Evolutionary conservation across 1,140 invertebrate species (phyloP), one percentile per base, ranked within the genome.

Genomic region (Drosophila parabipectinata): DNA sequence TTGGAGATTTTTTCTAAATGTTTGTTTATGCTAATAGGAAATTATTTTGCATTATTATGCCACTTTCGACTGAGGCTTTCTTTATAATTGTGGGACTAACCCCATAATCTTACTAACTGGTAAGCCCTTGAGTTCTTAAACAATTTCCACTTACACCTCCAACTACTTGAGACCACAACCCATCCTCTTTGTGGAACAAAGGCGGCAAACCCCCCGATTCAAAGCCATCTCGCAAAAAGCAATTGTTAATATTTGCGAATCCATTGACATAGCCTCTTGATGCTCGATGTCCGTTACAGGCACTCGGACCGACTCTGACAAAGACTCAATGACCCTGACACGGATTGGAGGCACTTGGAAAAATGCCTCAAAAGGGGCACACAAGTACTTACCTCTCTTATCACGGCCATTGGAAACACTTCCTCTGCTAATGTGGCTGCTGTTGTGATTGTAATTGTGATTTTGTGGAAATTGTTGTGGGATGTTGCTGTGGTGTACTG

Each of bases 361-460:
- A 60, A 69, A 54, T 56, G 50, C 58, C 51, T 52, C 55, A 61
- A 37, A 37, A 37, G 30, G 32, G 39, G 67, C 30, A 48, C 30
- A 48, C 68, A 48, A 59, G 59, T 72, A 81, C 80, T 83, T 51
- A 88, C 83, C 83, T 88, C 83, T 72, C 63, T 88, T 88, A 51
- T 88, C 79, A 53, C 83, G 83, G 51, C 56, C 68, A 54, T 53
- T 74, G 64, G 77, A 62, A 37, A 79, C 58, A 57, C 66, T 80
- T 32, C 55, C 67, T 37, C 62, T 55, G 14, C 26, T 60, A 12
- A 9, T 62, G 44, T 8, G 26, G 60, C 45, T 64, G 51, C n/a
- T 69, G 41, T 44, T 44, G 15, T 15, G 44, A 21, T 47, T 21
- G 18, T 10, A 18, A 21, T 21, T 24, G 44, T 21, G 18, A 21